Base-by-base conservation (phyloP, 2,113 vertebrate species). In the Calonectris borealis region DNA sequence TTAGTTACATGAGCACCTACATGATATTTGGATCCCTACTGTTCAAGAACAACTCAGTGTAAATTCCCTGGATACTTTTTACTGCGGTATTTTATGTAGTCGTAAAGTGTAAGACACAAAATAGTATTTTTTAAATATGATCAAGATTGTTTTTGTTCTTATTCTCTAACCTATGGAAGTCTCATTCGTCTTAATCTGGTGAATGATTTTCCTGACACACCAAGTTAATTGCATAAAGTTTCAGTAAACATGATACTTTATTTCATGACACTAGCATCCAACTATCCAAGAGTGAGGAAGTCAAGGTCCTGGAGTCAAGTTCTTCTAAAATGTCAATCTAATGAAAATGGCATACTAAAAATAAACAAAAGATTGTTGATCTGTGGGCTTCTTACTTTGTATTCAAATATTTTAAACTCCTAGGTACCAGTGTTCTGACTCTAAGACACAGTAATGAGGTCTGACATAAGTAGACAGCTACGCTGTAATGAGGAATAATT, bases 401-500 rank as follows among this genome's bases (percentile, higher is more conserved):
- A 91, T 93, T 96, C 34, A 96, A 88, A 90, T 93, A 90, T 82
- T 95, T 95, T 88, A 94, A 93, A 84, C 24, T 91, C 72, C 36
- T 77, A 84, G 65, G 38, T 93, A 61, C 61, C 46, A 82, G 58
- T 83, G 83, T 82, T 86, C 81, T 79, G 66, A 78, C 73, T 89
- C 51, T 70, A 88, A 93, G 61, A 52, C 40, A 57, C 54, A 55
- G 36, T 95, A 96, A 96, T 95, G 83, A 95, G 88, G 40, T 84
- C 78, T 95, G 93, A 94, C 68, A 86, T 73, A 83, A 95, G 51
- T 49, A 96, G 94, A 94, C 89, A 96, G 55, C 75, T 86, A 82
- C 84, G 88, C 4, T 83, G 60, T 96, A 94, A 96, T 94, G 86
- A 94, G 92, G 42, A 96, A 94, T 97, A 97, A 96, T 94, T 96